Base-by-base conservation (phyloP, 2,113 vertebrate species). In the Oxygymnocypris stewartii region DNA sequence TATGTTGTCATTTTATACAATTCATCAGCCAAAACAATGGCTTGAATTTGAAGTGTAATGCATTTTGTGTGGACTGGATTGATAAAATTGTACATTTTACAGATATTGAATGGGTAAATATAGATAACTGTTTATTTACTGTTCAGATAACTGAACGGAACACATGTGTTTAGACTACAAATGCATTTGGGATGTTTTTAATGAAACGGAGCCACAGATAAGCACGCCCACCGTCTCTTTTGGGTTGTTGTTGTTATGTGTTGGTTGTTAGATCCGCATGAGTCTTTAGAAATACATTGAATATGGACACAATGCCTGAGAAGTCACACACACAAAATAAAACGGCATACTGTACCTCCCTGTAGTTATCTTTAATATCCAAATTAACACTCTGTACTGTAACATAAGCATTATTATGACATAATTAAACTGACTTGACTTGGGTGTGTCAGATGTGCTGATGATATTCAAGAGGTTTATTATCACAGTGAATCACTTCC, bases 141-240 rank as follows among this genome's bases (percentile, higher is more conserved):
- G 23, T 42, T 73, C 69, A 79, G 51, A 79, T 57, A 35, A 37
- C 31, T 23, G 20, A 57, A 57, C 9, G 75, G 75, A 4, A 23
- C 69, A 54, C 18, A 79, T 42, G 78, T 79, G 54, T 79, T 79
- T 80, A 80, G 78, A 40, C 54, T 61, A 25, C 35, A 59, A 9
- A 59, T 59, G 57, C 6, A 23, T 35, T 57, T 78, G 47, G 49
- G 4, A 20, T 40, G 35, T 23, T 79, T 78, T 78, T 57, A 35
- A 63, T 79, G 78, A 59, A 79, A 79, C 1, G 14, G 35, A 35
- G 7, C 4, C 47, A 54, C 7, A 79, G 31, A 80, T 80, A 80
- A 61, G 78, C 35, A 25, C 12, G 16, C 61, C 28, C 57, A 37
- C 12, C n/a, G 20, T 59, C 51, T 79, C 51, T 7, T 25, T n/a